Evolutionary conservation across 2,113 vertebrate genomes (phyloP), one percentile per base, ranked within the genome.

Genomic region (Eulacestoma nigropectus): DNA sequence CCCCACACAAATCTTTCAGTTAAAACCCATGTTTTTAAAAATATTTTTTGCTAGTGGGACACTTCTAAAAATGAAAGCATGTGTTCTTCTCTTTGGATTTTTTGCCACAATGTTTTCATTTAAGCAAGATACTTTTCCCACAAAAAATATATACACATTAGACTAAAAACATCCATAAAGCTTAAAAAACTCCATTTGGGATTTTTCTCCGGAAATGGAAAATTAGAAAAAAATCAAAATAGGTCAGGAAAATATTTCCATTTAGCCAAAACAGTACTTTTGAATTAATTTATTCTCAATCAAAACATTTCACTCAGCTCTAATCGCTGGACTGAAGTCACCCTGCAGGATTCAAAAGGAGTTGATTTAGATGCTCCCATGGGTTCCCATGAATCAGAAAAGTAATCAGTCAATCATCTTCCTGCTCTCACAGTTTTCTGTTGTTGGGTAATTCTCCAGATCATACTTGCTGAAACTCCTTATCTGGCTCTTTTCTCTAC

Each of bases 391-490:
- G 86, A 96, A 89, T 95, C 60, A 60, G 65, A 90, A 90, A 60
- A 94, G 73, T 79, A 90, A 95, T 92, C 93, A 94, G 85, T 92
- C 95, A 96, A 90, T 94, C 94, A 95, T 93, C 82, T 76, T 92
- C 77, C 77, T 57, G 77, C 76, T 89, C 73, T 90, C 86, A 52
- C 60, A 64, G 41, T 65, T 72, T 79, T 80, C 77, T 89, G 53
- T 60, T 81, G 56, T 84, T 72, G 80, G 79, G 65, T 75, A 93
- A 90, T 81, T 87, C 86, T 91, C 60, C 89, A 79, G 76, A 89
- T 73, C 74, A 46, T 64, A 10, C 73, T 96, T 76, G 80, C 69
- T 1, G 37, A 68, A 96, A 81, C 16, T 26, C 69, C 79, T 74
- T 62, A 32, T 59, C 73, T 80, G 64, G 37, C 56, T 92, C 42